These are phyloP conservation scores for Alligator mississippiensis DNA, from an alignment of 2,113 vertebrate genomes.

Conservation along the genomic window DNA sequence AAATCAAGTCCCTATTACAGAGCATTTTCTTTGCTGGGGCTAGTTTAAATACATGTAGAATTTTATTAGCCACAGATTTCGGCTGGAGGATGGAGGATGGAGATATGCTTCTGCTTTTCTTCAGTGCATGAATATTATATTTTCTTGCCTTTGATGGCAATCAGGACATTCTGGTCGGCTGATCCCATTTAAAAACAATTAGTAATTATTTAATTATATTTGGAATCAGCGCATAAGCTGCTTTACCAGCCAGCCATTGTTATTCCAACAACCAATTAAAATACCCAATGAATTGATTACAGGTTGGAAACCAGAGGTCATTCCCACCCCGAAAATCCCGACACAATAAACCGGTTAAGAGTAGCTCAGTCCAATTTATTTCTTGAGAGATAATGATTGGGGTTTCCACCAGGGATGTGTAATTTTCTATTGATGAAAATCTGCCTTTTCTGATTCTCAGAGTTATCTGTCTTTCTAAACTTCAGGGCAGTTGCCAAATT, in stretches of 20 bases:
- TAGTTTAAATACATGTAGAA: not conserved
- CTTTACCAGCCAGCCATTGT: slow-evolving; percentile 1
- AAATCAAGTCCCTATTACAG: accelerated
- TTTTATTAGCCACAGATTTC: accelerated
- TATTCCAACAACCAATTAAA: slow-evolving; percentile 53
- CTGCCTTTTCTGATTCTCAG: slow-evolving; percentile 68
- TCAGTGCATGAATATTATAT: not conserved
- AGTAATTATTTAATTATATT: not conserved
- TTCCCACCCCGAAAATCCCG: not conserved
- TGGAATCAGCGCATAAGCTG: not conserved
- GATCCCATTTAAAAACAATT: not conserved
- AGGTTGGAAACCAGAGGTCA: slow-evolving; percentile 49
- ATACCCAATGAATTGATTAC: slow-evolving; percentile 1
- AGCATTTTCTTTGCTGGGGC: not conserved
- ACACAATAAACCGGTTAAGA: slow-evolving; percentile 56
- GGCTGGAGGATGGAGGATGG: accelerated
- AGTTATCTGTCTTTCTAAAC: slow-evolving; percentile 63
- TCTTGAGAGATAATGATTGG: slow-evolving; percentile 73
- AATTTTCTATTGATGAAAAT: slow-evolving; percentile 76
- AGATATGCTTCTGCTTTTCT: not conserved
- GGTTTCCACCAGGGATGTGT: slow-evolving; percentile 64
- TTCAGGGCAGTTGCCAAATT: slow-evolving; percentile 60
- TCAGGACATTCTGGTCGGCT: not conserved
- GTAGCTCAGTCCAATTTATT: slow-evolving; percentile 61
- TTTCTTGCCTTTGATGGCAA: not conserved